phyloP scores from a whole-genome alignment of 2,888 invertebrate species.

The Oxytorus armatus region DNA sequence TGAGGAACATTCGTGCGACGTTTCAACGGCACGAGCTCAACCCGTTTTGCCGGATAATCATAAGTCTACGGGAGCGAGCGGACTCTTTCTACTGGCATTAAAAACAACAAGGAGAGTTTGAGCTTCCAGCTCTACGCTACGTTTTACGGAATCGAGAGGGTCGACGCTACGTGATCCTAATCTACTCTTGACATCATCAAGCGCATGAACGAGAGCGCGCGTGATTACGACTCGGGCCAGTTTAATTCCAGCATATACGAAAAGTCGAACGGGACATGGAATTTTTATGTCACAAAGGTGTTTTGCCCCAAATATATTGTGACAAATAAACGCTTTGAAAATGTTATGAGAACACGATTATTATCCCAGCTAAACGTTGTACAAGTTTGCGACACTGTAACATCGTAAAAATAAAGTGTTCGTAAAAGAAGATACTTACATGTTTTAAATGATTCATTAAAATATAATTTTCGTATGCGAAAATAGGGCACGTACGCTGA shows the following conservation, averaged over 20 bases:
- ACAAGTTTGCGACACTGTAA: neutral
- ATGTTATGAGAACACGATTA: slow-evolving; percentile 9
- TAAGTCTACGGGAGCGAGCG: slow-evolving; percentile 42
- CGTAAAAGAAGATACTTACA: slow-evolving; percentile 18
- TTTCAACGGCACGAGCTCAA: slow-evolving; percentile 65
- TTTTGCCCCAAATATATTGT: slow-evolving; percentile 4
- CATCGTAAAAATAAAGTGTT: slow-evolving; percentile 6
- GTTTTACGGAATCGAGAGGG: slow-evolving; percentile 54
- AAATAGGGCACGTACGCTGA: no score
- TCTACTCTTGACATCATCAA: slow-evolving; percentile 62
- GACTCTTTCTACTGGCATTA: slow-evolving; percentile 33
- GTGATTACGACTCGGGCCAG: slow-evolving; percentile 3
- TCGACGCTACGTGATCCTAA: slow-evolving; percentile 38
- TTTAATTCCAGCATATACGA: slow-evolving; percentile 3
- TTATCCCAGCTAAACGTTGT: neutral
- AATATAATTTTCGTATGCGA: no score
- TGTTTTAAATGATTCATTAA: no score
- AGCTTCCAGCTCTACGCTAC: slow-evolving; percentile 4
- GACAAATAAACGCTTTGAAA: slow-evolving; percentile 8
- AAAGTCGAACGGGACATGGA: slow-evolving; percentile 26
- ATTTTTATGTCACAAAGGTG: slow-evolving; percentile 25
- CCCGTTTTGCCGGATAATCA: slow-evolving; percentile 62
- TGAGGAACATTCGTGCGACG: slow-evolving; percentile 46
- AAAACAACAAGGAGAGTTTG: slow-evolving; percentile 1
- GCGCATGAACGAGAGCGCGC: slow-evolving; percentile 50